phyloP scores from a whole-genome alignment of 2,888 invertebrate species.

The Microctonus brassicae region DNA sequence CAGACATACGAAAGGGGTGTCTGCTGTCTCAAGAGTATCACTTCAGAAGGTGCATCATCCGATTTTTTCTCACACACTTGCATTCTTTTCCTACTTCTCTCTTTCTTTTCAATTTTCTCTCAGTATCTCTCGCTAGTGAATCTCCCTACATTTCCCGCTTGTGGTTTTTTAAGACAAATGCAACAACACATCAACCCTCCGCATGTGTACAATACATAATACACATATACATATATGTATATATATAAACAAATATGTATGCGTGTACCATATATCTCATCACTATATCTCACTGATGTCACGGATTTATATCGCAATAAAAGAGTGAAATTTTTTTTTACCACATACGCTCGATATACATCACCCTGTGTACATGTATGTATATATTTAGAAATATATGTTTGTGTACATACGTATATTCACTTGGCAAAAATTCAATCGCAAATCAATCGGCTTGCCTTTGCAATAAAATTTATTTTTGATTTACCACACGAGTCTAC shows the following conservation, averaged over 20 bases:
- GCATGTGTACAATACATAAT: not conserved
- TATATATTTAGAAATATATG: not conserved
- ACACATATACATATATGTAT: no score
- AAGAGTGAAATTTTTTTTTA: no score
- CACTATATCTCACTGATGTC: not conserved
- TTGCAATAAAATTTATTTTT: not conserved
- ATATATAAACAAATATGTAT: no score
- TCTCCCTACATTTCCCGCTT: not conserved
- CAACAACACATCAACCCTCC: not conserved
- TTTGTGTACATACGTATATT: not conserved
- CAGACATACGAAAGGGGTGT: conserved; percentile 61
- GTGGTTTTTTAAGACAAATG: not conserved
- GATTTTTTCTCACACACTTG: conserved; percentile 27
- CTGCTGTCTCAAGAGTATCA: conserved; percentile 63
- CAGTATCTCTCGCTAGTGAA: not conserved
- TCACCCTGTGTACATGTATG: not conserved
- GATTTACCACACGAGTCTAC: not conserved
- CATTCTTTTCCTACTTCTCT: conserved; percentile 21
- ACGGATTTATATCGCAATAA: not conserved
- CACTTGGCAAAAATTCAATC: not conserved
- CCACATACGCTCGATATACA: no score
- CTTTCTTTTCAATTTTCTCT: no score
- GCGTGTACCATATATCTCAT: not conserved
- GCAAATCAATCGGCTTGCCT: not conserved
- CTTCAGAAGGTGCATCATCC: conserved; percentile 55